Base-by-base conservation (phyloP, 2,888 invertebrate genomes). In the Ophion obscuratus region DNA sequence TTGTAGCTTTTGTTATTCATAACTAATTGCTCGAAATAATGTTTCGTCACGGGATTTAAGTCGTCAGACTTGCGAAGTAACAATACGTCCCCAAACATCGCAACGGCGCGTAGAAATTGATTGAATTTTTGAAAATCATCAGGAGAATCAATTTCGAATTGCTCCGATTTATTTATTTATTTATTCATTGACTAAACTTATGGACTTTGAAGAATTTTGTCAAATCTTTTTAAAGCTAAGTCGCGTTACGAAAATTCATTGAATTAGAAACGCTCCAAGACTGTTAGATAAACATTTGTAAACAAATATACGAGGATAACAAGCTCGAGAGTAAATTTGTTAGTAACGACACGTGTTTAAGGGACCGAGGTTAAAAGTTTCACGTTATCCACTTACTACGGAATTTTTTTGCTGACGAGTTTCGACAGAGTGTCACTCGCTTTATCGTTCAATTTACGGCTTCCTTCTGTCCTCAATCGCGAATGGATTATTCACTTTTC, bases 281-380 rank as follows among this genome's bases (percentile, higher is more conserved):
- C 70, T 85, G 75, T 31, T 84, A 77, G 77, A 36, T 77, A 74
- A 64, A 53, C 66, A 73, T 71, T 80, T 73, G 57, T 68, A 67
- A 77, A 57, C 44, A 67, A 57, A 24, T 64, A 53, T 36, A 44
- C 47, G 24, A 17, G 53, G 6, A 27, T 24, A 66, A 53, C 27
- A 20, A 57, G 64, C 24, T 73, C 53, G 70, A 64, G n/a, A 73
- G 27, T 53, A 73, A 36, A 53, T 44, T 64, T 47, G 47, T 53
- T 59, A 59, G n/a, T 24, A 36, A 59, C n/a, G 9, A 61, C 14
- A 68, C 27, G 36, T 36, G 75, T 83, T 57, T 47, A 61, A 53
- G 59, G 14, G 70, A 75, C 75, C 78, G 85, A 85, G 83, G 83
- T 87, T 86, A 70, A 84, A 87, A 73, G 83, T 77, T 84, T 87